Evolutionary conservation across 2,888 invertebrate species (phyloP).

Genomic region (Xestia c-nigrum): DNA sequence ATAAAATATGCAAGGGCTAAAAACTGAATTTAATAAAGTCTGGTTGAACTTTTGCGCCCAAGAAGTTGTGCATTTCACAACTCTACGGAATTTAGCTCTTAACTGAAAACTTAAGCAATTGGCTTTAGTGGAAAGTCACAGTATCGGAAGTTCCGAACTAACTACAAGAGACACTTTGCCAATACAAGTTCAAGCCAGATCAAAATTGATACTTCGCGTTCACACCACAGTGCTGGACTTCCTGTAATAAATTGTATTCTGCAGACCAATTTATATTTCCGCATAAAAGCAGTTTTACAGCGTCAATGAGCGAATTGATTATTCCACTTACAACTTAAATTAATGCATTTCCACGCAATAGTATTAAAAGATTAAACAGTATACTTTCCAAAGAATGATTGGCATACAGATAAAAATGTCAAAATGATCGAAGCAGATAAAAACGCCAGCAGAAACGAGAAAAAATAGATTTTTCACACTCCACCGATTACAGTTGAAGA

Average conservation of each 20-base stretch:
- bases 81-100: constrained; percentile 16
- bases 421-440: constrained; percentile 46
- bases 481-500: constrained; percentile 50
- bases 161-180: constrained; percentile 45
- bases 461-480: constrained; percentile 60
- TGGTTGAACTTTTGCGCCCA: background rate
- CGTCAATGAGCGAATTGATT: background rate
- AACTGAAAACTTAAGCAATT: constrained; percentile 41
- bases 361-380: constrained; percentile 1
- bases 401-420: constrained; percentile 55
- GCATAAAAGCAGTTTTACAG: background rate
- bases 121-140: constrained; percentile 38
- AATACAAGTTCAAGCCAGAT: constrained; percentile 54
- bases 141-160: constrained; percentile 39
- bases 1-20: background rate
- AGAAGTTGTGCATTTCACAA: constrained; percentile 28
- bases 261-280: background rate
- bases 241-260: background rate
- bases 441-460: constrained; percentile 39
- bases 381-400: constrained; percentile 41
- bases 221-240: constrained; percentile 6
- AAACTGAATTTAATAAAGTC: background rate
- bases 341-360: background rate
- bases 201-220: constrained; percentile 42
- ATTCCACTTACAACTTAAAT: background rate